These are phyloP conservation scores for Mongoloraphidia duomilia DNA, from an alignment of 2,888 invertebrate genomes.

Conservation along the genomic window DNA sequence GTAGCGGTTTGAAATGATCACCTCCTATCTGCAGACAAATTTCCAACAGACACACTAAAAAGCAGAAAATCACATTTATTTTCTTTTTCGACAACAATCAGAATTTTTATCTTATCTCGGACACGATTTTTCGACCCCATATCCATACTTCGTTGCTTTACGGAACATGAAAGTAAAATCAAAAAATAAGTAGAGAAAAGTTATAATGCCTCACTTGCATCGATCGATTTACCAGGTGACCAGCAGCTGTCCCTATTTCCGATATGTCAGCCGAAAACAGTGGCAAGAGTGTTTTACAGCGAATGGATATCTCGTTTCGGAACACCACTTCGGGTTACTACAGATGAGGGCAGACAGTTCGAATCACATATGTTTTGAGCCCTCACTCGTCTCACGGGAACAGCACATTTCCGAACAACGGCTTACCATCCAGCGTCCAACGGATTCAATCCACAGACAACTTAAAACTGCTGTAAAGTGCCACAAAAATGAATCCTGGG, in stretches of 20 bases:
- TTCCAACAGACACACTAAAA: too few species aligned
- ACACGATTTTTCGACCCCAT: too few species aligned
- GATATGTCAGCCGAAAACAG: slow-evolving; percentile 20
- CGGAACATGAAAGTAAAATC: too few species aligned
- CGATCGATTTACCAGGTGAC: slow-evolving; percentile 21
- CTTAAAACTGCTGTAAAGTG: slow-evolving; percentile 19
- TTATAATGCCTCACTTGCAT: slow-evolving; percentile 18
- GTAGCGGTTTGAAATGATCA: too few species aligned
- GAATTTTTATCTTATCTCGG: too few species aligned
- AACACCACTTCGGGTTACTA: slow-evolving; percentile 18
- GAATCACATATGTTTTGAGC: slow-evolving; percentile 15
- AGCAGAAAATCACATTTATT: too few species aligned
- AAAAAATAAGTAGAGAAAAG: too few species aligned
- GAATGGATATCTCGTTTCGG: slow-evolving; percentile 22
- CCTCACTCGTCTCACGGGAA: slow-evolving; percentile 11
- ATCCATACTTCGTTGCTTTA: too few species aligned
- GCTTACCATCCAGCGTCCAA: slow-evolving; percentile 17
- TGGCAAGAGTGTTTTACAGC: slow-evolving; percentile 16
- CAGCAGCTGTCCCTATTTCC: slow-evolving; percentile 20
- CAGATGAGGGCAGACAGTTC: slow-evolving; percentile 21
- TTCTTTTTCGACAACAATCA: too few species aligned
- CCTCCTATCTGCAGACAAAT: too few species aligned
- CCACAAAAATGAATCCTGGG: slow-evolving; percentile 15
- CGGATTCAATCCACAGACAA: slow-evolving; percentile 17
- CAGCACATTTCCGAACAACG: slow-evolving; percentile 10